Evolutionary conservation across 2,113 vertebrate genomes (phyloP).

Genomic region (Rousettus leschenaultii): DNA sequence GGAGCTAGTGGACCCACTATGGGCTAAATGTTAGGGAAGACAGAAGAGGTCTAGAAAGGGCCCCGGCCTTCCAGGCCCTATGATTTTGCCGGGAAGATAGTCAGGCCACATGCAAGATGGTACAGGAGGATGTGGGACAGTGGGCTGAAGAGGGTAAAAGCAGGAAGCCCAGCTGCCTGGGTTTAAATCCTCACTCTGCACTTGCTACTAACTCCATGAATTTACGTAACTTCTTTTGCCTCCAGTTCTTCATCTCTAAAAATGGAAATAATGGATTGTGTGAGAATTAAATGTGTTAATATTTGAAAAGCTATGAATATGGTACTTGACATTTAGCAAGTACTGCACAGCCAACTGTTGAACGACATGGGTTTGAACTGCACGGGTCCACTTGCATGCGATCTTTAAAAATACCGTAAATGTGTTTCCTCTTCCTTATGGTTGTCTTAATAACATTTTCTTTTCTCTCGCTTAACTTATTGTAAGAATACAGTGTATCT

Average conservation of each 20-base stretch:
- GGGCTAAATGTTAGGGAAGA: background rate
- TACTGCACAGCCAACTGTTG: background rate
- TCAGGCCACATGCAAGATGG: no score
- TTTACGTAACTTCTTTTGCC: background rate
- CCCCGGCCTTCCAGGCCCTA: background rate
- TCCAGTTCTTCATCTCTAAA: background rate
- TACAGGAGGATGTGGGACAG: background rate
- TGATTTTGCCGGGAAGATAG: background rate
- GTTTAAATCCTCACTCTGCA: background rate
- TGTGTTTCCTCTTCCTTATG: background rate
- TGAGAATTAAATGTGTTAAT: background rate
- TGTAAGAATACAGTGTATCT: background rate
- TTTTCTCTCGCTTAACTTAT: background rate
- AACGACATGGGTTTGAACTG: background rate
- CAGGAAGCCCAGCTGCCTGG: background rate
- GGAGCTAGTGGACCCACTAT: background rate
- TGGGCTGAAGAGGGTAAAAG: background rate
- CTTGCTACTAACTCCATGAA: background rate
- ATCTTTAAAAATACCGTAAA: background rate
- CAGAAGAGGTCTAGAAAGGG: background rate
- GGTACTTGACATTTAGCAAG: background rate
- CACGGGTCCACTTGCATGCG: background rate
- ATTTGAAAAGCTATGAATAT: background rate
- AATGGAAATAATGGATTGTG: background rate
- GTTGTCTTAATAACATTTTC: background rate